These are phyloP conservation scores for Ia io DNA, from an alignment of 2,113 vertebrate species.

Conservation along the genomic window DNA sequence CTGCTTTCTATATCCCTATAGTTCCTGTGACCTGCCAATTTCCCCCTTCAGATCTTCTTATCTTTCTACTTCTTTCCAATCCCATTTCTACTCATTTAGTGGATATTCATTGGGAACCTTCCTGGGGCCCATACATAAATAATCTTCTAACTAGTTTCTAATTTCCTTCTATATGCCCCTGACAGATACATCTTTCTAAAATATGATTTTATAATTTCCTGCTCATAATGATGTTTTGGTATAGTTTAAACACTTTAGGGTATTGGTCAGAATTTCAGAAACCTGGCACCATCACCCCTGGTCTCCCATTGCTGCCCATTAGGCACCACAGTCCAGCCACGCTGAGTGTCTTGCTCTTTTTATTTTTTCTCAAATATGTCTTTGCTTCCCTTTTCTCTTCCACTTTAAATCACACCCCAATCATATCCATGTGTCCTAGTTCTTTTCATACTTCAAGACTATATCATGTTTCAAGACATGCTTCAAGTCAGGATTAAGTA, in stretches of 20 bases:
- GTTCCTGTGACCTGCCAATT: neutral
- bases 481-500: neutral
- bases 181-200: conserved; percentile 33
- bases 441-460: conserved; percentile 10
- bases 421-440: neutral
- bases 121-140: neutral
- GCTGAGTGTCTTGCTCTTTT: neutral
- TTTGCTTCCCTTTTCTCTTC: neutral
- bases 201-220: conserved; percentile 1
- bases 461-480: neutral
- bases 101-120: neutral
- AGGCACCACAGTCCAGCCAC: neutral
- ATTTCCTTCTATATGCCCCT: neutral
- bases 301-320: neutral
- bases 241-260: neutral
- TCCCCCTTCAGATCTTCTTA: neutral
- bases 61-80: conserved; percentile 2
- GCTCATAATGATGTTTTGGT: neutral
- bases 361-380: neutral
- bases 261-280: neutral
- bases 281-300: neutral
- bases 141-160: conserved; percentile 16
- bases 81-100: neutral
- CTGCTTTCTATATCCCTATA: neutral
- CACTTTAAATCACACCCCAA: neutral